These are phyloP conservation scores for Lasiurus cinereus DNA, from an alignment of 2,113 vertebrate genomes.

Conservation along the genomic window DNA sequence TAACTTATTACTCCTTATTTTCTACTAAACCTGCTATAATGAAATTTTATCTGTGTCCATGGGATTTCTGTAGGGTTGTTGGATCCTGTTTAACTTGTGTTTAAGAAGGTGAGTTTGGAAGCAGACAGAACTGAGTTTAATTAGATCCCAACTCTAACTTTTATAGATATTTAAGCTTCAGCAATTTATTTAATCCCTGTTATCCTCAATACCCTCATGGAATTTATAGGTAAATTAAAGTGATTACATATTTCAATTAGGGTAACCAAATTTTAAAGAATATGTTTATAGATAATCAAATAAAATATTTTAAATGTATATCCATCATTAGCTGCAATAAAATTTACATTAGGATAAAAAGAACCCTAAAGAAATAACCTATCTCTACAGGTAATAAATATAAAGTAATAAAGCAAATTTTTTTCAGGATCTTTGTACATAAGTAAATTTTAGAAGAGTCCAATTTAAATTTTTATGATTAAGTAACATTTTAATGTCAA, in stretches of 20 bases:
- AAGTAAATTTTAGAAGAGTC: background rate
- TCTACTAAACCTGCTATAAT: background rate
- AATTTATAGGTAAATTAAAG: background rate
- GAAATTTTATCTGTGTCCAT: background rate
- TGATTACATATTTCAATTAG: slow-evolving; percentile 1
- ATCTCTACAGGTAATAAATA: background rate
- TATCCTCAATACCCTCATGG: background rate
- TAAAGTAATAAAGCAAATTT: background rate
- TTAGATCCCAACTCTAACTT: background rate
- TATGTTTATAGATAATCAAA: background rate
- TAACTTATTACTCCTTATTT: background rate
- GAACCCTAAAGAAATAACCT: background rate
- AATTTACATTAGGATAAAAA: background rate
- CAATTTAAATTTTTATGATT: background rate
- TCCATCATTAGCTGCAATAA: slow-evolving; percentile 7
- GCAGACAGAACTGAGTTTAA: background rate
- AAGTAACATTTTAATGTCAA: background rate
- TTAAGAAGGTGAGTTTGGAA: background rate
- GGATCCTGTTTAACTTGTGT: background rate
- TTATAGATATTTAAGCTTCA: background rate
- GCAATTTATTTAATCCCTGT: background rate
- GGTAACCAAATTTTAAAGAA: background rate
- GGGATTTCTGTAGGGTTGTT: background rate
- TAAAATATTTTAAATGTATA: background rate
- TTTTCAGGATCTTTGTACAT: background rate